Conservation (phyloP, 2,888 invertebrate genomes). For the Leptopilina myrica region DNA sequence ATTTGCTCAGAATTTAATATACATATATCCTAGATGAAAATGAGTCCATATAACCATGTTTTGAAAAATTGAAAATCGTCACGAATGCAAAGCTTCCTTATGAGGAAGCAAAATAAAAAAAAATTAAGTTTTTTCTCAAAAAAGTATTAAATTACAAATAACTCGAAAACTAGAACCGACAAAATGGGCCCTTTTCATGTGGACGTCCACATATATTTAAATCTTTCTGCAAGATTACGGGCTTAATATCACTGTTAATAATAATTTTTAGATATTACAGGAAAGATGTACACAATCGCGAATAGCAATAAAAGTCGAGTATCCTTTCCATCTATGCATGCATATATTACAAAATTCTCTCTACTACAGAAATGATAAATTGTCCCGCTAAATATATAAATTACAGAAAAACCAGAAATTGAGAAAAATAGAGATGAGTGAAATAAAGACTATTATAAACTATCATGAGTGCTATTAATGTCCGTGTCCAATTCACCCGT, state of each 20-base stretch:
- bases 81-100: too few relatives aligned
- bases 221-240: too few relatives aligned
- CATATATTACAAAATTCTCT: neutral
- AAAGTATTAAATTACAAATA: too few relatives aligned
- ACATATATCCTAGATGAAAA: too few relatives aligned
- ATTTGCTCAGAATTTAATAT: too few relatives aligned
- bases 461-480: constrained; percentile 75
- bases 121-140: too few relatives aligned
- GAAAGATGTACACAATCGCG: neutral
- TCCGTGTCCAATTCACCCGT: constrained; percentile 71
- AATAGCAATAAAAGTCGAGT: neutral
- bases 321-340: neutral
- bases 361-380: neutral
- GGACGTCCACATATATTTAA: too few relatives aligned
- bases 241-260: neutral
- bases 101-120: too few relatives aligned
- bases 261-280: neutral
- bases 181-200: too few relatives aligned
- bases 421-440: constrained; percentile 38
- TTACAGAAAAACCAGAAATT: constrained; percentile 19
- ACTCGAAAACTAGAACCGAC: too few relatives aligned
- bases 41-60: too few relatives aligned
- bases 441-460: constrained; percentile 69
- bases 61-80: too few relatives aligned
- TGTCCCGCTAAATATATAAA: neutral